A percentile compares a stretch with the other conserved stretches of the same genome.
These are phyloP conservation scores for Dynastes tityus DNA, from an alignment of 2,888 invertebrate species.

Conservation along the genomic window DNA sequence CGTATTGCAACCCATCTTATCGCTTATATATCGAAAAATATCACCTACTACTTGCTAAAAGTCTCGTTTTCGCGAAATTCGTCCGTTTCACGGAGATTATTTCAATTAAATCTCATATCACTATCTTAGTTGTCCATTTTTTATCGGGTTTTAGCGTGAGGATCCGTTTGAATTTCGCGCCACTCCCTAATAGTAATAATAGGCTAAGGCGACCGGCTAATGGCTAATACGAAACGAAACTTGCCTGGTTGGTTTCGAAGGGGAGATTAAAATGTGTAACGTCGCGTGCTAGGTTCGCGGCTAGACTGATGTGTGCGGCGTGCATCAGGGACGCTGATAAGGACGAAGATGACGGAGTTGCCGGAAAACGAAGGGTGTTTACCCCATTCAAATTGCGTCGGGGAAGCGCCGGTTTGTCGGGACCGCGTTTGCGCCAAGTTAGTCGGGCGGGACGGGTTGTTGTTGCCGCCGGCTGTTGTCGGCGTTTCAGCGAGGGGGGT, in stretches of 20 bases:
- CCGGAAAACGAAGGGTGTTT: slow-evolving; percentile 64
- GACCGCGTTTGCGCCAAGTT: slow-evolving; percentile 15
- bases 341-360: not conserved
- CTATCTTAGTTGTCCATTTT: slow-evolving; percentile 6
- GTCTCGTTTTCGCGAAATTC: not conserved
- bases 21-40: not conserved
- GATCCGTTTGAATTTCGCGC: slow-evolving; percentile 7
- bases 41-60: not conserved
- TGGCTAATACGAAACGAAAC: not conserved
- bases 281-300: not conserved
- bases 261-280: not conserved
- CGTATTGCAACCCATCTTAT: slow-evolving; percentile 76
- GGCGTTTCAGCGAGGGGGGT: not conserved
- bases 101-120: not conserved
- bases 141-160: not conserved
- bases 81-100: too few relatives aligned
- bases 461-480: not conserved
- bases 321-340: slow-evolving; percentile 43
- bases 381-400: slow-evolving; percentile 64
- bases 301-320: slow-evolving; percentile 8
- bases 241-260: too few relatives aligned
- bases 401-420: slow-evolving; percentile 34
- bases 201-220: not conserved
- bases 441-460: not conserved
- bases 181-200: not conserved